Evolutionary conservation across 2,888 invertebrate species (phyloP).

Genomic region (Theodoxus fluviatilis): DNA sequence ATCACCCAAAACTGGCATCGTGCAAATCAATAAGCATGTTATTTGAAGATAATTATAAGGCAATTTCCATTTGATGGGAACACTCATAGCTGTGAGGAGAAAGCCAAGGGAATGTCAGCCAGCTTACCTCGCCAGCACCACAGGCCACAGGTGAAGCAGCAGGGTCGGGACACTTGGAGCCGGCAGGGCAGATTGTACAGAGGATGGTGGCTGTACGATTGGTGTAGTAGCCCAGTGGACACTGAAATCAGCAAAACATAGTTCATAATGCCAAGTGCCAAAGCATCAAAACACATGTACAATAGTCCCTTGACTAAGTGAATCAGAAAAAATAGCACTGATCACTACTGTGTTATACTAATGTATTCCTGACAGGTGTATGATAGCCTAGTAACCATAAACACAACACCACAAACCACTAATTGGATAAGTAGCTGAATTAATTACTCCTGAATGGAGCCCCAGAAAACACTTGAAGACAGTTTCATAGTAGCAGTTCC

Average conservation of each 20-base stretch:
- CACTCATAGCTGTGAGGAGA: not conserved
- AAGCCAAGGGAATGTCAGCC: not conserved
- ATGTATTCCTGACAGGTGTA: too few species aligned
- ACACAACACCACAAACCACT: too few species aligned
- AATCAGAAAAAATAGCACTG: too few species aligned
- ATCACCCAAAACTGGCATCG: too few species aligned
- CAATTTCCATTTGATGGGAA: not conserved
- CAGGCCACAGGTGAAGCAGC: conserved; percentile 47
- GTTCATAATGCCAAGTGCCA: conserved; percentile 1
- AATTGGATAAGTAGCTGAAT: too few species aligned
- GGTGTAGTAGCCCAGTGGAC: conserved; percentile 53
- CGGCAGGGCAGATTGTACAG: conserved; percentile 58
- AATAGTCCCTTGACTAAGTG: not conserved
- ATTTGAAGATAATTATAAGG: too few species aligned
- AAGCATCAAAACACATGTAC: not conserved
- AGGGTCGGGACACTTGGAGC: conserved; percentile 51
- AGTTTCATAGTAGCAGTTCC: too few species aligned
- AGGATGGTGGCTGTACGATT: conserved; percentile 35
- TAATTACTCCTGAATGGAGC: too few species aligned
- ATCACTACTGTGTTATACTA: too few species aligned
- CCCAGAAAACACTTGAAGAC: too few species aligned
- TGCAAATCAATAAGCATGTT: too few species aligned
- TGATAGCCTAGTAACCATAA: too few species aligned
- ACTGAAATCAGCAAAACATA: conserved; percentile 38
- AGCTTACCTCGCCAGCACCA: conserved; percentile 43